phyloP scores from a whole-genome alignment of 1,140 invertebrate genomes.

The Drosophila paulistorum region DNA sequence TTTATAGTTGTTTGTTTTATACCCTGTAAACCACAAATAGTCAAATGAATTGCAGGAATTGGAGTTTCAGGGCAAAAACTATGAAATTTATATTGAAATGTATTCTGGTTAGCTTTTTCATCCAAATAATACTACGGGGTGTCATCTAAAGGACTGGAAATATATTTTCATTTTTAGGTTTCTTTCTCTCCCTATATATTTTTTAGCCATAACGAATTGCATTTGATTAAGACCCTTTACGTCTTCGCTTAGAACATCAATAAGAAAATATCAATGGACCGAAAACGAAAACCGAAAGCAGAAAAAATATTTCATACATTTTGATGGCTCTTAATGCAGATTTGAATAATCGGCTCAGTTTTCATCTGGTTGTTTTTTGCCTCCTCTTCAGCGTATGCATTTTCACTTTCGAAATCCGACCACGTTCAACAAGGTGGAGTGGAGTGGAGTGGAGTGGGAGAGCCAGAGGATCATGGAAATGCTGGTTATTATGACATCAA shows the following conservation, averaged over 20 bases:
- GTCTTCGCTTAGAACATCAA: conserved; percentile 6
- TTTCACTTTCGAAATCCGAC: conserved; percentile 71
- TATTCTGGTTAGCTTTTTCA: no score
- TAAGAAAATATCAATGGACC: neutral
- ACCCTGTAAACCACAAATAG: no score
- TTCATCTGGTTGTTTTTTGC: neutral
- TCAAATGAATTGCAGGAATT: no score
- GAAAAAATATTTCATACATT: neutral
- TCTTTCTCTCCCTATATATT: neutral
- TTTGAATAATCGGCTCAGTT: conserved; percentile 34
- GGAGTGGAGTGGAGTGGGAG: conserved; percentile 1
- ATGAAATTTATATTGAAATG: no score
- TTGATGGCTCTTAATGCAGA: conserved; percentile 31
- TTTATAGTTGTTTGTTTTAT: no score
- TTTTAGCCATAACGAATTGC: neutral
- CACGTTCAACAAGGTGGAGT: conserved; percentile 18
- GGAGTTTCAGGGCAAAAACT: no score
- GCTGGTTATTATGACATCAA: conserved; percentile 59
- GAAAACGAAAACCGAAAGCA: neutral
- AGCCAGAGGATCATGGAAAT: conserved; percentile 33
- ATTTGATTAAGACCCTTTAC: neutral
- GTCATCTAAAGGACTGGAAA: no score
- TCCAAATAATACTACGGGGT: no score
- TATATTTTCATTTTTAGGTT: neutral
- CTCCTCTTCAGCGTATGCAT: conserved; percentile 45